Evolutionary conservation across 2,113 vertebrate species (phyloP).

Genomic region (Motacilla alba): DNA sequence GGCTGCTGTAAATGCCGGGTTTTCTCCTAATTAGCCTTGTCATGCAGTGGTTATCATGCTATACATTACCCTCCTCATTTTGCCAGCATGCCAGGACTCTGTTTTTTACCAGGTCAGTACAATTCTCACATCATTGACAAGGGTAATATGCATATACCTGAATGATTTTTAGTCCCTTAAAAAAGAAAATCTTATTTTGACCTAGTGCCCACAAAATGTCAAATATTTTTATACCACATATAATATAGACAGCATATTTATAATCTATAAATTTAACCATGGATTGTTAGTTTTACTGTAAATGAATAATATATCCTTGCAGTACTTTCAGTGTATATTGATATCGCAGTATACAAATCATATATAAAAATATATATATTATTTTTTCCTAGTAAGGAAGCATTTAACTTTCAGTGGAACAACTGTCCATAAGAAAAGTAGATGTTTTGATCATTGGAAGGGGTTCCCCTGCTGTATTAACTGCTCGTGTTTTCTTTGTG

Average conservation of each 20-base stretch:
- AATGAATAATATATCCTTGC: constrained; percentile 87
- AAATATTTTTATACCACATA: constrained; percentile 87
- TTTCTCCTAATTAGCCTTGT: neutral
- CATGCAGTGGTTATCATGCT: neutral
- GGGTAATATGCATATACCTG: constrained; percentile 78
- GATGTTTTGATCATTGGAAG: constrained; percentile 40
- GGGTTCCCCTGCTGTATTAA: constrained; percentile 41
- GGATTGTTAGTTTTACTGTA: constrained; percentile 79
- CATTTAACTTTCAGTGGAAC: constrained; percentile 71
- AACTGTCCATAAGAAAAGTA: constrained; percentile 70
- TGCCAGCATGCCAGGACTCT: neutral
- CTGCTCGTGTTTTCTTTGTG: constrained; percentile 36
- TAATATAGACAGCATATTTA: constrained; percentile 90
- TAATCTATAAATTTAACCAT: constrained; percentile 85
- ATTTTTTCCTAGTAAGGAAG: constrained; percentile 68
- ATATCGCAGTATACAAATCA: constrained; percentile 77
- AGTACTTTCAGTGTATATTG: constrained; percentile 80
- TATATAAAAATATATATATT: constrained; percentile 77
- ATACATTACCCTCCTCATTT: neutral
- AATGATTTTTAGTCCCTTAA: constrained; percentile 69
- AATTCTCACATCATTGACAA: constrained; percentile 40
- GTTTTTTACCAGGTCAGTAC: constrained; percentile 37
- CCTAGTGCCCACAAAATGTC: constrained; percentile 79
- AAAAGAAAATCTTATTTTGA: constrained; percentile 63
- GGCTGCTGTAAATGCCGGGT: neutral